Base-by-base conservation (phyloP, 2,797 vertebrate genomes). In the Vipera ursinii region DNA sequence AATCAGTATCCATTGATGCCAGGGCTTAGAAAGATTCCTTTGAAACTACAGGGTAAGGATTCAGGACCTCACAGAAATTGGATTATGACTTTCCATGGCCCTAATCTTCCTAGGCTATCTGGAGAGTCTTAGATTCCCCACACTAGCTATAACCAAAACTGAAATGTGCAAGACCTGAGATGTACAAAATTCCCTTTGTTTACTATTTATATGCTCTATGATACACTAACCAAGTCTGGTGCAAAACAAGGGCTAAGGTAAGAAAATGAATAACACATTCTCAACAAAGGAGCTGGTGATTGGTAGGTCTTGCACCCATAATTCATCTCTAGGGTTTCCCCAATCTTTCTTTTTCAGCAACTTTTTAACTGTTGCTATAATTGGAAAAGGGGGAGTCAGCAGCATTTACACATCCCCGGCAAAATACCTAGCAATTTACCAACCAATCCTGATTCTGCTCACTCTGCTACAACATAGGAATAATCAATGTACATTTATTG, bases 1-100 rank as follows among this genome's bases (percentile, higher is more conserved):
- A 92, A 90, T 44, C 0, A 86, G 93, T 96, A 87, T 0, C 0
- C 53, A 28, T 20, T 55, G 69, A 91, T 95, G 91, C 90, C 65
- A 89, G 90, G 92, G 92, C 56, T 94, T 94, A 59, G 69, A 78
- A 94, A 48, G 94, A 89, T 61, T 22, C 13, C 78, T 63, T 57
- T 73, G 87, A 87, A 60, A 65, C 88, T 91, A 56, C 93, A 93
- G 93, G 91, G 94, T 94, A 93, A 60, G 87, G 57, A 88, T 38
- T 26, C 26, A n/a, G 13, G 17, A 24, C 56, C 26, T 20, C 3
- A 20, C 26, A 60, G 56, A 56, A 26, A 15, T 51, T 51, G 89
- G 73, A 59, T 28, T 85, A 20, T 44, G 56, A 51, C 24, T 90
- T 82, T 44, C 22, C 38, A 24, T 82, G 44, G 2, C 3, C 78